A percentile compares a stretch with the other conserved stretches of the same genome.
Conservation (phyloP, 2,797 vertebrate genomes). For the Smutsia gigantea region DNA sequence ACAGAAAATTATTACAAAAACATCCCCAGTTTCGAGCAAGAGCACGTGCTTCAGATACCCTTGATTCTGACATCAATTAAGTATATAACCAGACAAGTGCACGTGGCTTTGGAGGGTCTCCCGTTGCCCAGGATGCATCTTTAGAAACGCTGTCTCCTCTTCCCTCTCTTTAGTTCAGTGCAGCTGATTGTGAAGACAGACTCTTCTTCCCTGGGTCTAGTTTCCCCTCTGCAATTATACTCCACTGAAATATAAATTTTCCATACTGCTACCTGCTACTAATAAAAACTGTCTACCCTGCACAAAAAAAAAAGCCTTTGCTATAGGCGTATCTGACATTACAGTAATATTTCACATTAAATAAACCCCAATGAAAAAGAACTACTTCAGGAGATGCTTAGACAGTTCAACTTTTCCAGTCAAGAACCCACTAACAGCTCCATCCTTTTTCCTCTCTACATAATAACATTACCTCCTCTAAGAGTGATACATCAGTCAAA, state of each 20-base stretch:
- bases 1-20: conserved; percentile 68
- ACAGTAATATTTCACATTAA: background rate
- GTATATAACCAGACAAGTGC: conserved; percentile 67
- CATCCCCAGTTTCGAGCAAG: conserved; percentile 65
- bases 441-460: background rate
- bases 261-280: conserved; percentile 73
- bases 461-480: background rate
- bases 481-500: background rate
- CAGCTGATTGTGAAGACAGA: conserved; percentile 27
- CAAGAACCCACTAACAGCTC: background rate
- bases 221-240: conserved; percentile 52
- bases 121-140: background rate
- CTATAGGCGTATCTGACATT: background rate
- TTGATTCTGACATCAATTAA: conserved; percentile 71
- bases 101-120: conserved; percentile 53
- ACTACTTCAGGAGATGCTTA: background rate
- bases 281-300: conserved; percentile 82
- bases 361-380: conserved; percentile 7
- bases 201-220: background rate
- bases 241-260: conserved; percentile 75
- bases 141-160: background rate
- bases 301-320: background rate
- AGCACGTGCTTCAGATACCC: conserved; percentile 40
- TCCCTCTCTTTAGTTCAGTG: background rate
- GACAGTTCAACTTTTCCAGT: background rate